These are phyloP conservation scores for Penaeus chinensis DNA, from an alignment of 1,140 invertebrate genomes.

Conservation along the genomic window DNA sequence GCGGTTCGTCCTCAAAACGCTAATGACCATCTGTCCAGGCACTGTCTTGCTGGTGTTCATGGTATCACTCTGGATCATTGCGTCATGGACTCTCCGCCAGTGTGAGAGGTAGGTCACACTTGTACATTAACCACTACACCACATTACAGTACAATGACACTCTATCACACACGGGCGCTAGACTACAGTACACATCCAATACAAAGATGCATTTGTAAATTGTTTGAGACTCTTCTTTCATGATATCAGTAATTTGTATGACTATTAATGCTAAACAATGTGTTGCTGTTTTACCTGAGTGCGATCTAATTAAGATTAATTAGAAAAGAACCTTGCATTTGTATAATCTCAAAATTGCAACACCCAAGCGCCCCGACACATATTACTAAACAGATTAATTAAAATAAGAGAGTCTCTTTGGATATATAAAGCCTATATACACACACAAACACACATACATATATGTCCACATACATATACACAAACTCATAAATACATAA, in stretches of 20 bases:
- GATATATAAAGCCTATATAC: not conserved
- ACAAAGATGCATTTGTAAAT: too few relatives aligned
- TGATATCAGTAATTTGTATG: too few relatives aligned
- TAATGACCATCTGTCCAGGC: constrained; percentile 99
- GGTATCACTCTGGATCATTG: constrained; percentile 99
- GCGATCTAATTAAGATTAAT: too few relatives aligned
- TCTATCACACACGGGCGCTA: too few relatives aligned
- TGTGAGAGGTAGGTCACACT: constrained; percentile 90
- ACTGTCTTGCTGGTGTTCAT: constrained; percentile 98
- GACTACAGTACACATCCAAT: not conserved
- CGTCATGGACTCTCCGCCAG: constrained; percentile 97
- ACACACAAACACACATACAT: constrained; percentile 12
- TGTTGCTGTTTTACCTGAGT: too few relatives aligned
- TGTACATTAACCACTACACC: not conserved
- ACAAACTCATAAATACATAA: constrained; percentile 19
- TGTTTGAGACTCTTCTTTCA: not conserved
- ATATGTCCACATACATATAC: not conserved
- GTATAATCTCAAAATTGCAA: too few relatives aligned
- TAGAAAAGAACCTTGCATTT: too few relatives aligned
- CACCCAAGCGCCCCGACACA: too few relatives aligned
- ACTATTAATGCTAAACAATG: too few relatives aligned
- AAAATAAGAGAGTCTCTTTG: too few relatives aligned
- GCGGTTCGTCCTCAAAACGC: constrained; percentile 97
- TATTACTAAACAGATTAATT: too few relatives aligned
- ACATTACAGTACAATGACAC: not conserved